Evolutionary conservation across 2,113 vertebrate genomes (phyloP), one percentile per base, ranked within the genome.

Genomic region (Neofelis nebulosa): DNA sequence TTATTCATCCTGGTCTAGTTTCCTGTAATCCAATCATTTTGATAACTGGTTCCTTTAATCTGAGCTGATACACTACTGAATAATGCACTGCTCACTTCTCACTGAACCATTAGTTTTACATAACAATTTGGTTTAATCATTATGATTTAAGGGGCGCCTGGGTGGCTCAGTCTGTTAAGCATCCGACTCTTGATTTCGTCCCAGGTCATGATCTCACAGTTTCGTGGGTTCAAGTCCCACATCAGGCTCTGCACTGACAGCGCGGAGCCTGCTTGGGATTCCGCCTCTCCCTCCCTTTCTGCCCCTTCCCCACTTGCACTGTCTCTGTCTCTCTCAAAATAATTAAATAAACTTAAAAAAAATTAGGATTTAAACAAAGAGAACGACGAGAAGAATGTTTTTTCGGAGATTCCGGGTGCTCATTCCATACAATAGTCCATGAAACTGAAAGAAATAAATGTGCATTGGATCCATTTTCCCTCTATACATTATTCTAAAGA

Each of bases 1-100:
- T 85, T 48, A 52, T 63, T 89, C 82, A 85, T 96, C 41, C 14
- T 55, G 68, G 29, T 11, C 38, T 93, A 73, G 94, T 71, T 80
- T 15, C 19, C 7, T 71, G 45, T 57, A 98, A 97, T 94, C 71
- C 52, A 95, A 94, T 83, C 41, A 95, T 96, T 98, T 96, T 91
- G 81, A 96, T 94, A 97, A 57, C 16, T 76, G 33, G 27, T 91
- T 80, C 9, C 95, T 97, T 80, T 89, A 86, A 57, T 81, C 83
- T 93, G 88, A 98, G 38, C 29, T 0, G 0, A 50, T 86, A 78
- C 7, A 48, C 7, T 65, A 88, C 86, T 97, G 97, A 98, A 95
- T 98, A 83, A 93, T 95, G 96, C 94, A 87, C 73, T 97, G 97
- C 86, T 98, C 95, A 97, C 91, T 96, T 96, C 96, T 97, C 97